Evolutionary conservation across 2,797 vertebrate species (phyloP).

Genomic region (Sebastes matsubarae): DNA sequence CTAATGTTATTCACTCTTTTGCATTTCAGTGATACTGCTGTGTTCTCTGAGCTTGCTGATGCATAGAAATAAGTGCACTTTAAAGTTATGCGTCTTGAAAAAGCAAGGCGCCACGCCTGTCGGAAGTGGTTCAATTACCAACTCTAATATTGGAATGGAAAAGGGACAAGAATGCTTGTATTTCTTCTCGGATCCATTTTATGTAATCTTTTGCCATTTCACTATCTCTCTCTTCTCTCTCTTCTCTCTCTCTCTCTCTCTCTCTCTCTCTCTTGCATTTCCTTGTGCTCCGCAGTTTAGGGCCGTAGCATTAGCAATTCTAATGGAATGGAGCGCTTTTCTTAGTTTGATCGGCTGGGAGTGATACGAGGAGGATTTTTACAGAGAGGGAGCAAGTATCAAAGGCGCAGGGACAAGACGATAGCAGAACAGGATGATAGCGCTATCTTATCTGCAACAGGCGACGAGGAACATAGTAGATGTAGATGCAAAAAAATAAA

Average conservation of each 20-base stretch:
- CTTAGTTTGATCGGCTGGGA: conserved; percentile 57
- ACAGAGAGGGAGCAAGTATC: conserved; percentile 49
- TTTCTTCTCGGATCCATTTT: conserved; percentile 22
- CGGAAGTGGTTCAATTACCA: conserved; percentile 67
- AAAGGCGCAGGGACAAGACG: conserved; percentile 49
- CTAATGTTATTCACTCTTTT: conserved; percentile 63
- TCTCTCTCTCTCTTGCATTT: background rate
- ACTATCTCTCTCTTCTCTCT: background rate
- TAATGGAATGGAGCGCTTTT: conserved; percentile 62
- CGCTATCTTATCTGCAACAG: conserved; percentile 54
- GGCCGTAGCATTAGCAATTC: conserved; percentile 71
- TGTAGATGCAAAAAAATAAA: conserved; percentile 23
- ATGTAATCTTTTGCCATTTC: conserved; percentile 21
- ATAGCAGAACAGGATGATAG: conserved; percentile 47
- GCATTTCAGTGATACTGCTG: conserved; percentile 47
- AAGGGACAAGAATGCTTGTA: conserved; percentile 23
- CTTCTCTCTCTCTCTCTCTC: no score
- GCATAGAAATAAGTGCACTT: conserved; percentile 72
- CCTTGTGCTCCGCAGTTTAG: conserved; percentile 54
- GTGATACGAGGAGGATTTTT: conserved; percentile 56
- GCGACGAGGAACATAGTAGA: conserved; percentile 15
- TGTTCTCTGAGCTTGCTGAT: conserved; percentile 59
- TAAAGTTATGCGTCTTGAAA: conserved; percentile 51
- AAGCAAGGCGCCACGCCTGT: conserved; percentile 42
- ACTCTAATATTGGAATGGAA: conserved; percentile 48